A percentile compares a stretch with the other conserved stretches of the same genome.
These are phyloP conservation scores for Ctenopoma kingsleyae DNA, from an alignment of 2,797 vertebrate genomes.

Conservation along the genomic window DNA sequence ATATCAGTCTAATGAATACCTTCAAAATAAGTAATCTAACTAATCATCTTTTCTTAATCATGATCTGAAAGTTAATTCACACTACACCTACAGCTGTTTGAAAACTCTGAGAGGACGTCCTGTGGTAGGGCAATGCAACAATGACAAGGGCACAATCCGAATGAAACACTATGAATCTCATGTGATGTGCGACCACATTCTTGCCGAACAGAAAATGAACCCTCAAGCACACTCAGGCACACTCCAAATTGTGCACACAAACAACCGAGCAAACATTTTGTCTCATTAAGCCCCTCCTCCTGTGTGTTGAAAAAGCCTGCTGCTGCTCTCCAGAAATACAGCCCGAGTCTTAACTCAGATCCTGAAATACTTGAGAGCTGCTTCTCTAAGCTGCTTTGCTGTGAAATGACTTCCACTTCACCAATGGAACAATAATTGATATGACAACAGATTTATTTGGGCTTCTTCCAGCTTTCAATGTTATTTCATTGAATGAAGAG, in stretches of 20 bases:
- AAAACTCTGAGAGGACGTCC: conserved; percentile 22
- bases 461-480: conserved; percentile 59
- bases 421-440: conserved; percentile 85
- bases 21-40: not conserved
- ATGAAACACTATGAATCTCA: conserved; percentile 46
- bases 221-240: conserved; percentile 51
- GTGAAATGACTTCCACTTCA: conserved; percentile 84
- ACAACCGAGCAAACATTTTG: conserved; percentile 55
- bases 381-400: conserved; percentile 84
- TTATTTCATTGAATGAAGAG: conserved; percentile 56
- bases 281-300: conserved; percentile 70
- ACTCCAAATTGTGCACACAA: conserved; percentile 45
- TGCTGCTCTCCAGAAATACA: conserved; percentile 75
- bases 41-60: not conserved
- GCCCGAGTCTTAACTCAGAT: conserved; percentile 76
- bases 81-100: not conserved
- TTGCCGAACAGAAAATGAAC: conserved; percentile 26
- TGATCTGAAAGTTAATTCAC: not conserved
- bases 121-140: conserved; percentile 1
- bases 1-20: not conserved
- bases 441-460: conserved; percentile 86
- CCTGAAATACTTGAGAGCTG: conserved; percentile 78
- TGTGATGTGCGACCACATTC: conserved; percentile 37
- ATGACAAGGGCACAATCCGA: conserved; percentile 42
- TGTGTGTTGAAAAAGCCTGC: conserved; percentile 51